Evolutionary conservation across 1,140 invertebrate species (phyloP).

Genomic region (Zaprionus gabonicus): DNA sequence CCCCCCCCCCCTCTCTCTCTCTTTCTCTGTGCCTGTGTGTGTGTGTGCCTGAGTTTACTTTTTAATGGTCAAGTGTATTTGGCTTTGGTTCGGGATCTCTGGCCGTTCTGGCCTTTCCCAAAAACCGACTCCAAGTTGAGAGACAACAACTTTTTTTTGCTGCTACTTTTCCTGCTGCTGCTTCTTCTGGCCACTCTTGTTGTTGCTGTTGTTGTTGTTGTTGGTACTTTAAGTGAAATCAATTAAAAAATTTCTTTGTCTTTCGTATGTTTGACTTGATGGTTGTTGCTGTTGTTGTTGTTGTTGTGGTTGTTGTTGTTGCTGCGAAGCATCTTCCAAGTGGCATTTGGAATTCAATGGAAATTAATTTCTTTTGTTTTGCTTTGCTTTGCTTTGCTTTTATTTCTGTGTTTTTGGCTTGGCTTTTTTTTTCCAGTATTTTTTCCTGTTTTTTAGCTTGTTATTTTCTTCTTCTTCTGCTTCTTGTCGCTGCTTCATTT

Average conservation of each 20-base stretch:
- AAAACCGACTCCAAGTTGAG: slow-evolving; percentile 41
- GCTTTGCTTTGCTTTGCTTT: slow-evolving; percentile 24
- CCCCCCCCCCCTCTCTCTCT: slow-evolving; percentile 14
- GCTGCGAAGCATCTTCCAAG: slow-evolving; percentile 50
- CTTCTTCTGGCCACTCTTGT: not conserved
- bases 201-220: slow-evolving; percentile 26
- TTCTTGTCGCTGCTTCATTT: slow-evolving; percentile 42
- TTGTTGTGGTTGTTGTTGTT: slow-evolving; percentile 28
- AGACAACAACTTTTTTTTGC: slow-evolving; percentile 54
- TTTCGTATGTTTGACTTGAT: slow-evolving; percentile 72
- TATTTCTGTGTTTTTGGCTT: slow-evolving; percentile 17
- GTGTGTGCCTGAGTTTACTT: slow-evolving; percentile 45
- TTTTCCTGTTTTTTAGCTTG: slow-evolving; percentile 22
- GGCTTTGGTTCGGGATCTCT: slow-evolving; percentile 29
- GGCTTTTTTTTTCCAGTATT: not conserved
- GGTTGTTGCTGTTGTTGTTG: slow-evolving; percentile 28
- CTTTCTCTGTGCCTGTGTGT: not conserved
- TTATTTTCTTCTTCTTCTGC: slow-evolving; percentile 5
- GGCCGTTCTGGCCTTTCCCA: slow-evolving; percentile 41
- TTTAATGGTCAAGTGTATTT: slow-evolving; percentile 72
- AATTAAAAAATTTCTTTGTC: slow-evolving; percentile 83
- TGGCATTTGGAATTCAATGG: slow-evolving; percentile 78
- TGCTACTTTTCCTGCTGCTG: slow-evolving; percentile 17
- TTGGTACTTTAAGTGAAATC: slow-evolving; percentile 80
- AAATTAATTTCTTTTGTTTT: slow-evolving; percentile 77